Base-by-base conservation (phyloP, 2,113 vertebrate species). In the Megatriorchis doriae region DNA sequence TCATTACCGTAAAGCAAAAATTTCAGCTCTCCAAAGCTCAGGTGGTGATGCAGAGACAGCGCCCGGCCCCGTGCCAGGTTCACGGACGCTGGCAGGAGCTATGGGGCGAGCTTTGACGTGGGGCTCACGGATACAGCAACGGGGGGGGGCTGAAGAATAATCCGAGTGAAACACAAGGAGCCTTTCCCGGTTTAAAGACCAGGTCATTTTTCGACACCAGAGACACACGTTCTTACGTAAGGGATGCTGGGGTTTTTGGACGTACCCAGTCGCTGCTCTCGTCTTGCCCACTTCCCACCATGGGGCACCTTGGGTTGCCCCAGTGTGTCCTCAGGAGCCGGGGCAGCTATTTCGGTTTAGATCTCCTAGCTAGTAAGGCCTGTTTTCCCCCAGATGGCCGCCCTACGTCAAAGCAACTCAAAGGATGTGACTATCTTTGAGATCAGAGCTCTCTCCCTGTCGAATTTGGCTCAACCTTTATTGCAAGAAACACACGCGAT, bases 251-350 rank as follows among this genome's bases (percentile, higher is more conserved):
- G 32, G 23, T 15, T 0, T 32, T 73, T 32, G 65, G n/a, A 3
- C 0, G 1, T 5, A 1, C 36, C 7, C 29, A 15, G 20, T 8
- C 0, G 0, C 27, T 43, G 6, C 65, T 34, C 27, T 21, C 42
- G 3, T 17, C 61, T 52, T 32, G 12, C 2, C 58, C 16, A 1
- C 29, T 6, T 16, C 52, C 20, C 10, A 9, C 40, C 67, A 11
- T 1, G 2, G 47, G 17, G 34, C 22, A 23, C 45, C 67, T 43
- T 13, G 42, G 3, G 12, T 13, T 8, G 11, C 16, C 58, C 56
- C 59, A 3, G 32, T 0, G 36, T 23, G 48, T 36, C 27, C 50
- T 66, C 71, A 53, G 82, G 59, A 74, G 31, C 36, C 1, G 1
- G 8, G 65, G 15, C n/a, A 38, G 92, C 67, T 52, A 2, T 42